Evolutionary conservation across 1,140 invertebrate genomes (phyloP), one percentile per base, ranked within the genome.

Genomic region (Himalopsyche phryganea): DNA sequence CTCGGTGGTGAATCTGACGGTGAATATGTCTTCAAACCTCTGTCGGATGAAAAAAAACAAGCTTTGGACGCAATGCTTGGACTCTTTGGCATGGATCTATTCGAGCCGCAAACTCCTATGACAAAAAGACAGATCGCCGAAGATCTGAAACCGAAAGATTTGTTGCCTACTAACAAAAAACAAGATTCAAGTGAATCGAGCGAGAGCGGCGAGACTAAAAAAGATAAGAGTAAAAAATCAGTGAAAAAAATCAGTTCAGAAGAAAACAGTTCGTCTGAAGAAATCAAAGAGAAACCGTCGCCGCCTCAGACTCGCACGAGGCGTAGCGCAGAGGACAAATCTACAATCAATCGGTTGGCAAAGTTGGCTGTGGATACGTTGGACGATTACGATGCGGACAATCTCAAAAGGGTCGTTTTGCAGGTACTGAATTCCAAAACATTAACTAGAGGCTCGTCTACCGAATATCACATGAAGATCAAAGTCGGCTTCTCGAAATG

Each of bases 331-430:
- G 20, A 42, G 17, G 54, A 50, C 2, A 56, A 17, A 17, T n/a
- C 9, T n/a, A 49, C 47, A 13, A 65, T 75, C 9, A 56, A 68
- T 47, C 63, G 69, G 33, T 61, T 75, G 10, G 70, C 72, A 13
- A 60, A 68, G 20, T 66, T 70, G 50, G 70, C 69, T 49, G 67
- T 68, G 4, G 48, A 62, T 11, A 67, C 68, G n/a, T 59, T 75
- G 23, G 70, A 74, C 44, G 57, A 67, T 19, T 67, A 66, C 32
- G 71, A 73, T 57, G 64, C 67, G n/a, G 71, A 74, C 64, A 63
- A 70, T 54, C 49, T 63, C 7, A 70, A 70, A 48, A 65, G 69
- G 23, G 54, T 73, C 6, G 65, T 73, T 17, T 58, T 74, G 28
- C 58, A 72, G 51, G 65, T 74, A 35, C 44, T 74, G 7, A 50